A percentile compares a stretch with the other conserved stretches of the same genome.
Evolutionary conservation across 2,113 vertebrate genomes (phyloP).

Genomic region (Pteropus alecto): DNA sequence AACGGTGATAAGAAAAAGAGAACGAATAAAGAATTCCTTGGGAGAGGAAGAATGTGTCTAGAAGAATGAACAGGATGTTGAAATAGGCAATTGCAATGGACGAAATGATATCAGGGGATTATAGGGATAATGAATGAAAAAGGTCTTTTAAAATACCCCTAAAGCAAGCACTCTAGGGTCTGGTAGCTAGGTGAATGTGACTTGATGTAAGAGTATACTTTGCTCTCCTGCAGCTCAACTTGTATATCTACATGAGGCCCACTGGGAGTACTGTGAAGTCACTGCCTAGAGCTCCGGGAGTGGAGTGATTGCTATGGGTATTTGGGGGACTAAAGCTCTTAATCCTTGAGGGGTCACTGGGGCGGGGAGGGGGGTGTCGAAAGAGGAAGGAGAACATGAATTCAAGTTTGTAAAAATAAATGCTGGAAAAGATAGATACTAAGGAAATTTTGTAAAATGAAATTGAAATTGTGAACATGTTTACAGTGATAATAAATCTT

Average conservation of each 20-base stretch:
- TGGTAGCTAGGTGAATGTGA: not conserved
- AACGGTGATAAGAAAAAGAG: not conserved
- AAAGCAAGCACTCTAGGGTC: not conserved
- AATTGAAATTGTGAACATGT: not conserved
- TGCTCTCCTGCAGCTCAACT: not conserved
- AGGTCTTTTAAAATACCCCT: not conserved
- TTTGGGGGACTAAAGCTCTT: slow-evolving; percentile 16
- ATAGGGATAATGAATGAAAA: not conserved
- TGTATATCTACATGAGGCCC: not conserved
- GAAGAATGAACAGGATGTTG: not conserved
- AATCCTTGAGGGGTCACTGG: not conserved
- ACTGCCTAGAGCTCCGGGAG: not conserved
- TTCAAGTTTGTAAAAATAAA: slow-evolving; percentile 32
- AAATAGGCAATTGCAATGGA: not conserved
- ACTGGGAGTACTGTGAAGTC: not conserved
- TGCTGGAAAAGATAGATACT: not conserved
- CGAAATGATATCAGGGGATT: not conserved
- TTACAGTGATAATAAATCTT: not conserved
- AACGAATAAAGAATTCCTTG: not conserved
- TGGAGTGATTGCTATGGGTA: not conserved
- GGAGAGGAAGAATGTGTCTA: not conserved
- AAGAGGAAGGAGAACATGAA: not conserved
- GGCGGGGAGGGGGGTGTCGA: not conserved
- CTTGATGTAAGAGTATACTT: not conserved
- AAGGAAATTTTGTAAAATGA: slow-evolving; percentile 8